A percentile compares a stretch with the other conserved stretches of the same genome.
These are phyloP conservation scores for Parazoanthus swiftii DNA, from an alignment of 92 coral and sea anemone species.

Conservation along the genomic window DNA sequence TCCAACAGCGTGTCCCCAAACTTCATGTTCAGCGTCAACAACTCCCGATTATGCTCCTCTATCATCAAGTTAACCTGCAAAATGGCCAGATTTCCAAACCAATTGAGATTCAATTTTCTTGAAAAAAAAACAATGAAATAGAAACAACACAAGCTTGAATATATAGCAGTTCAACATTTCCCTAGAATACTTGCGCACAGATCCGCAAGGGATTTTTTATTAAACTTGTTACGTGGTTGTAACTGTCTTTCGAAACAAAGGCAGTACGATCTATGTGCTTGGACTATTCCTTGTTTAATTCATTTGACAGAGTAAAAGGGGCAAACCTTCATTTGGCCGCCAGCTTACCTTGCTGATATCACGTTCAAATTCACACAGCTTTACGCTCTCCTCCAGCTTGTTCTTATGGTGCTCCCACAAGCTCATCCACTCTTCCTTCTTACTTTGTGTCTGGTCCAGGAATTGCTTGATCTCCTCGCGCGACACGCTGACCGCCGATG, in stretches of 20 bases:
- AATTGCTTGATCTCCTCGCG: conserved; percentile 95
- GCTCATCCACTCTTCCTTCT: conserved; percentile 91
- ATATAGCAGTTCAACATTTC: not conserved
- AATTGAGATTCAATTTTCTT: not conserved
- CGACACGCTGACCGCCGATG: conserved; percentile 83
- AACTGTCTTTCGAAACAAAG: too few relatives aligned
- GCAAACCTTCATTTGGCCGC: not conserved
- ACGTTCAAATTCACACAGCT: conserved; percentile 93
- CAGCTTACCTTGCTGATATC: conserved; percentile 78
- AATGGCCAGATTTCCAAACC: not conserved
- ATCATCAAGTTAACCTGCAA: conserved; percentile 82
- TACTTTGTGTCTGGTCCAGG: conserved; percentile 82
- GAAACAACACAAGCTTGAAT: not conserved
- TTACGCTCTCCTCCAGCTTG: conserved; percentile 91
- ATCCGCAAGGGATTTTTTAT: too few relatives aligned
- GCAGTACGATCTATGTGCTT: too few relatives aligned
- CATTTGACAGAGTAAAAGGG: too few relatives aligned
- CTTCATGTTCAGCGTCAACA: conserved; percentile 81
- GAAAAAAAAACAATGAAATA: not conserved
- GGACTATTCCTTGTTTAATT: too few relatives aligned
- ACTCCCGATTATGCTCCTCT: conserved; percentile 86
- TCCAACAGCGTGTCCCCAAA: conserved; percentile 88
- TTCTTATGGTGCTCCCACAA: conserved; percentile 95
- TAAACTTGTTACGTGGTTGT: too few relatives aligned
- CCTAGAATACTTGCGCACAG: not conserved